These are phyloP conservation scores for Macroglossus sobrinus DNA, from an alignment of 2,113 vertebrate species.

Conservation along the genomic window DNA sequence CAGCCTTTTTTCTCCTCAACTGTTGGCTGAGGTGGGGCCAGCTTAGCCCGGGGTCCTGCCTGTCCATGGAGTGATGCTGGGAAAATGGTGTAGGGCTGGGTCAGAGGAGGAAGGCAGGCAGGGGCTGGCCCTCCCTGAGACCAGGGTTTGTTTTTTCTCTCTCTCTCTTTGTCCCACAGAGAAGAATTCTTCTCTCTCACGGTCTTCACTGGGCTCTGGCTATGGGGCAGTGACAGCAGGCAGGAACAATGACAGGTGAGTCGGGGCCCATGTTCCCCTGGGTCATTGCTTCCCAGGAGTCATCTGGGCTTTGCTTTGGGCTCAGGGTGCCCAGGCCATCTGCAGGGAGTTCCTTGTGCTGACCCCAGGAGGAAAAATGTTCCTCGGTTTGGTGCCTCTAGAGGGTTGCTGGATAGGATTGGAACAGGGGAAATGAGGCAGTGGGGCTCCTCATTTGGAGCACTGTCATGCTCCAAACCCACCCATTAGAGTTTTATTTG, in stretches of 20 bases:
- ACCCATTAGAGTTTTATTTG: not conserved
- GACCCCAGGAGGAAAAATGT: not conserved
- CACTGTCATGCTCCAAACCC: too few species aligned
- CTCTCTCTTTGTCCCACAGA: slow-evolving; percentile 79
- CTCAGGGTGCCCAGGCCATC: not conserved
- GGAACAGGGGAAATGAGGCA: not conserved
- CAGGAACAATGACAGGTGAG: slow-evolving; percentile 78
- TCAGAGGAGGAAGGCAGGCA: not conserved
- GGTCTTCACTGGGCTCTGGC: slow-evolving; percentile 78
- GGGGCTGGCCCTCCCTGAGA: not conserved
- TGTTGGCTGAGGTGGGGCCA: not conserved
- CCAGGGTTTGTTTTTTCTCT: not conserved
- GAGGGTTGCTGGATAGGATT: not conserved
- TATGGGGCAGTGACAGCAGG: slow-evolving; percentile 47
- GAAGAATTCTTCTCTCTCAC: slow-evolving; percentile 78
- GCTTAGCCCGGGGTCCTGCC: not conserved
- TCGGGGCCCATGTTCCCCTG: not conserved
- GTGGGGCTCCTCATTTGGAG: too few species aligned
- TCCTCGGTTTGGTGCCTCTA: not conserved
- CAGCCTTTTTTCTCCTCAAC: not conserved
- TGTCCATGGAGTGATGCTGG: rapidly evolving
- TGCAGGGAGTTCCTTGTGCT: not conserved
- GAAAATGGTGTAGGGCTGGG: not conserved
- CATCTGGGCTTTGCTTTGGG: not conserved
- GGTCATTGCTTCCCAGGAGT: rapidly evolving